Percentiles rank a stretch among this genome's conserved stretches.
These are phyloP conservation scores for Endomychus coccineus DNA, from an alignment of 2,888 invertebrate species.

Conservation along the genomic window DNA sequence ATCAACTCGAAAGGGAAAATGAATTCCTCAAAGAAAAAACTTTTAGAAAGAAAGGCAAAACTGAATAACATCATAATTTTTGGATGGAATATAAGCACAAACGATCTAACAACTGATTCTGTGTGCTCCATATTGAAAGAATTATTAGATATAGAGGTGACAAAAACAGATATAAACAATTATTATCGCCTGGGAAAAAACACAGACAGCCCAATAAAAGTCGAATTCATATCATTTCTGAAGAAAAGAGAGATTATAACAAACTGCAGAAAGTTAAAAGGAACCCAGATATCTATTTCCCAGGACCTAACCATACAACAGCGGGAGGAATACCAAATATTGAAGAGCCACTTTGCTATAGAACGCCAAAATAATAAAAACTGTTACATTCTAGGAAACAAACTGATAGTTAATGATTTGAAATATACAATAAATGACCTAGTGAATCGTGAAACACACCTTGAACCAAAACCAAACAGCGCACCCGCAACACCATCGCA, in stretches of 20 bases:
- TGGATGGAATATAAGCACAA: neutral
- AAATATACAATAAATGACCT: neutral
- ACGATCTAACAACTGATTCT: neutral
- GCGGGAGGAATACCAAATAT: neutral
- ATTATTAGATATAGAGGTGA: neutral
- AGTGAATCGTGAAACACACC: too few relatives aligned
- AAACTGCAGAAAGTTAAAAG: neutral
- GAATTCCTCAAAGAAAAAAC: neutral
- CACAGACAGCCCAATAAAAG: neutral
- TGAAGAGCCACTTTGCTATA: neutral
- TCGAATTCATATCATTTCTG: conserved; percentile 1
- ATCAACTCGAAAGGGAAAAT: conserved; percentile 1
- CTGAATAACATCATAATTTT: conserved; percentile 2
- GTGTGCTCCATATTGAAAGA: neutral
- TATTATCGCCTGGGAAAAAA: conserved; percentile 1
- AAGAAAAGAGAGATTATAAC: neutral
- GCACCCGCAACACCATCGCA: neutral
- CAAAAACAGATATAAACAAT: neutral
- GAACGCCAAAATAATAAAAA: neutral
- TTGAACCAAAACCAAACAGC: neutral
- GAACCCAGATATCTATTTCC: neutral
- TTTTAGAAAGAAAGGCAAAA: neutral
- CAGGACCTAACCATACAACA: neutral
- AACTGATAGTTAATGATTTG: neutral
- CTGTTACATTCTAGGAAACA: neutral